Evolutionary conservation across 2,113 vertebrate genomes (phyloP).

Genomic region (Rhinoptilus africanus): DNA sequence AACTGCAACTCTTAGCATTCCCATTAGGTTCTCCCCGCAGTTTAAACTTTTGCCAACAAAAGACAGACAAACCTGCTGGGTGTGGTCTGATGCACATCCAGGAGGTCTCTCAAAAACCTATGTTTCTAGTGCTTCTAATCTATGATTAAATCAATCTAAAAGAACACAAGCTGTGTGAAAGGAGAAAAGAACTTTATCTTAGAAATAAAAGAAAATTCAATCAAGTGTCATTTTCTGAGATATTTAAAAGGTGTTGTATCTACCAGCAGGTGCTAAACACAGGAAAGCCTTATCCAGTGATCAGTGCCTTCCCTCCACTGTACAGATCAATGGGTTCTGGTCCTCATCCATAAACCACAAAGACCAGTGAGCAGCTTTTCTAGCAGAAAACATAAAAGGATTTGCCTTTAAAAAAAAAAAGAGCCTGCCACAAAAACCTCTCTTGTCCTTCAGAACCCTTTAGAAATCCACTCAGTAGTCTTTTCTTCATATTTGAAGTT

Average conservation of each 20-base stretch:
- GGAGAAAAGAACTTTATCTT: background rate
- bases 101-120: background rate
- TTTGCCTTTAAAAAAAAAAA: background rate
- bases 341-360: background rate
- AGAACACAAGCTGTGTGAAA: background rate
- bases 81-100: background rate
- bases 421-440: background rate
- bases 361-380: background rate
- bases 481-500: background rate
- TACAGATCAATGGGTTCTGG: background rate
- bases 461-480: background rate
- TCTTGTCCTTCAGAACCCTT: background rate
- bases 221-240: background rate
- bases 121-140: background rate
- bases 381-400: background rate
- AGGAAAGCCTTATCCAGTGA: background rate
- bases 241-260: background rate
- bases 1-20: background rate
- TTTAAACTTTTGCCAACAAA: slow-evolving; percentile 7
- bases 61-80: background rate
- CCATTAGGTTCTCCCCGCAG: background rate
- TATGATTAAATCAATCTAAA: background rate
- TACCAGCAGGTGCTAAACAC: background rate
- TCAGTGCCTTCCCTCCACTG: background rate
- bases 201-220: background rate